Percentiles rank a stretch among this genome's conserved stretches.
phyloP scores from a whole-genome alignment of 2,888 invertebrate species.

The Diarsia rubi region DNA sequence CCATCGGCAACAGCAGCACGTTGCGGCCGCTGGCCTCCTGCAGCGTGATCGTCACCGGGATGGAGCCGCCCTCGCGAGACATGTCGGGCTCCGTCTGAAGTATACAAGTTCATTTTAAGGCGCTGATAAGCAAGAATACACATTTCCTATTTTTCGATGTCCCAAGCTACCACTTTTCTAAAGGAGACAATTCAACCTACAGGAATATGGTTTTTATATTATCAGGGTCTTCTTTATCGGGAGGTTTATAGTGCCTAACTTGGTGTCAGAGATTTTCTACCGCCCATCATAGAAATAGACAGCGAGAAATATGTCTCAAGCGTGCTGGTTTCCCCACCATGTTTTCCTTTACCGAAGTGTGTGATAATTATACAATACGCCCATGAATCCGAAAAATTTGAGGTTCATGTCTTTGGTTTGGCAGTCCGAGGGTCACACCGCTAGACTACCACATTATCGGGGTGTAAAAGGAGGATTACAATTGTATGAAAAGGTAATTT shows the following conservation, averaged over 20 bases:
- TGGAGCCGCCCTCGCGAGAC: constrained; percentile 99
- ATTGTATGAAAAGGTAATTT: neutral
- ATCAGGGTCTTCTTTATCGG: neutral
- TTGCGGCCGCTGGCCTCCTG: constrained; percentile 98
- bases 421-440: too few relatives aligned
- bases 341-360: too few relatives aligned
- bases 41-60: constrained; percentile 98
- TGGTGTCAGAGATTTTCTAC: too few relatives aligned
- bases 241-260: too few relatives aligned
- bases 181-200: neutral
- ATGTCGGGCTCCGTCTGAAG: constrained; percentile 96
- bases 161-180: neutral
- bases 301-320: too few relatives aligned
- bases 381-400: too few relatives aligned
- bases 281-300: too few relatives aligned
- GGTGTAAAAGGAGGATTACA: neutral
- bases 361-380: too few relatives aligned
- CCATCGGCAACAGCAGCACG: constrained; percentile 98
- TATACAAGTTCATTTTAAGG: neutral
- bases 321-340: too few relatives aligned
- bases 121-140: neutral
- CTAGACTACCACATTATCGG: too few relatives aligned
- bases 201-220: neutral
- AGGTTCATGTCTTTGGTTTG: too few relatives aligned
- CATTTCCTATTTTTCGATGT: neutral